A percentile compares a stretch with the other conserved stretches of the same genome.
These are phyloP conservation scores for Notothenia rossii DNA, from an alignment of 2,113 vertebrate species.

Conservation along the genomic window DNA sequence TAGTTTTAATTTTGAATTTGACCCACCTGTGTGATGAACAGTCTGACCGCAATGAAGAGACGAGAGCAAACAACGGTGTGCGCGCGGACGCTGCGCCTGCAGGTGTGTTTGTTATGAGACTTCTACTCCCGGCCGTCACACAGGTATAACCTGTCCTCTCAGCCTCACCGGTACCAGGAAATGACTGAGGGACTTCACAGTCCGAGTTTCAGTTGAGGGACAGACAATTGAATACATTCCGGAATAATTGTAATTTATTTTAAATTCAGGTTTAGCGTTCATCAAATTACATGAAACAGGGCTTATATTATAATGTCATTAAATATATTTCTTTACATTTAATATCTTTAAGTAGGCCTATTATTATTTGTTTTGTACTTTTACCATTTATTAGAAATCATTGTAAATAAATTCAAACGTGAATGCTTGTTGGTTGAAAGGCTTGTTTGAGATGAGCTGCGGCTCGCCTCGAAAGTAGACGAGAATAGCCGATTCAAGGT, in stretches of 20 bases:
- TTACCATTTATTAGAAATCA: too few relatives aligned
- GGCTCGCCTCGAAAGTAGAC: too few relatives aligned
- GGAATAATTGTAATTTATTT: too few relatives aligned
- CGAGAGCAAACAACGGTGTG: neutral
- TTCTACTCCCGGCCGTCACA: neutral
- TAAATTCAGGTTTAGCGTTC: neutral
- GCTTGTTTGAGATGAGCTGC: too few relatives aligned
- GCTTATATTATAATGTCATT: neutral
- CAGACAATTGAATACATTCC: too few relatives aligned
- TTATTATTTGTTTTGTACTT: neutral
- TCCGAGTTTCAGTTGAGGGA: neutral
- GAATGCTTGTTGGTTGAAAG: too few relatives aligned
- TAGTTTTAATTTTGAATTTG: neutral
- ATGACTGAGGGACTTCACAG: neutral
- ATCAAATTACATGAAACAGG: neutral
- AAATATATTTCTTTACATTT: neutral
- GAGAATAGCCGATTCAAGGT: too few relatives aligned
- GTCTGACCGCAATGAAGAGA: neutral
- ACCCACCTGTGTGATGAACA: conserved; percentile 32
- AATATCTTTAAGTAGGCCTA: neutral
- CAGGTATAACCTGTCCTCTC: conserved; percentile 50
- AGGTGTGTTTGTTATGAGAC: conserved; percentile 54
- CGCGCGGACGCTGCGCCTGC: conserved; percentile 17
- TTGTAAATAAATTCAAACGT: too few relatives aligned
- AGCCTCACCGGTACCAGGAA: too few relatives aligned